Base-by-base conservation (phyloP, 2,113 vertebrate species). In the Laticauda colubrina region DNA sequence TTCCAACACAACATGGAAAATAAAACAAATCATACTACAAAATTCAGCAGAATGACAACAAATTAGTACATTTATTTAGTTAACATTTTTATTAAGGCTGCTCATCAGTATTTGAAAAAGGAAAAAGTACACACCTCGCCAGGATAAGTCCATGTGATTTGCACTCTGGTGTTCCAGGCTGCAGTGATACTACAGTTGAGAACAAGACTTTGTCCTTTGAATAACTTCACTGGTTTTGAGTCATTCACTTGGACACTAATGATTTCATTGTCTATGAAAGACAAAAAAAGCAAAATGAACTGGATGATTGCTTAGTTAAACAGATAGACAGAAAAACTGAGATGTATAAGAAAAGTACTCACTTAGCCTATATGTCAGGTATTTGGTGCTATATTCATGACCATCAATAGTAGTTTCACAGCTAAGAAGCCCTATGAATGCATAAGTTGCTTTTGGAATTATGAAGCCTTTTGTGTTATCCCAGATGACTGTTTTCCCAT, bases 111-210 rank as follows among this genome's bases (percentile, higher is more conserved):
- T n/a, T 90, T 57, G 48, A 90, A 14, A 29, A 87, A 87, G 56
- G 85, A 39, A 90, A 61, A 91, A 69, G 43, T 56, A 96, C 98
- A 97, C 95, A 99, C 99, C 97, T 98, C 97, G 93, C 98, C 98
- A 2, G 99, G 99, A 89, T 98, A 99, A 92, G 95, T 98, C 99
- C 99, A 99, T 6, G 95, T 98, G 94, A 99, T 98, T 81, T 98
- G 97, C 90, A 99, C 99, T 96, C 99, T 98, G 6, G 98, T 98
- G 98, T 99, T 99, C 95, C 98, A 96, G 87, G 98, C 98, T 2
- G 98, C 98, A 0, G 97, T 99, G 45, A 98, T 98, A 0, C 98
- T 99, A 93, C 99, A 99, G 96, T 98, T 99, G 92, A 99, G 97
- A 1, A 95, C 97, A 26, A 99, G 96, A 3, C 92, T 97, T 18